A percentile compares a stretch with the other conserved stretches of the same genome.
These are phyloP conservation scores for Xiphydria camelus DNA, from an alignment of 2,888 invertebrate genomes.

Conservation along the genomic window DNA sequence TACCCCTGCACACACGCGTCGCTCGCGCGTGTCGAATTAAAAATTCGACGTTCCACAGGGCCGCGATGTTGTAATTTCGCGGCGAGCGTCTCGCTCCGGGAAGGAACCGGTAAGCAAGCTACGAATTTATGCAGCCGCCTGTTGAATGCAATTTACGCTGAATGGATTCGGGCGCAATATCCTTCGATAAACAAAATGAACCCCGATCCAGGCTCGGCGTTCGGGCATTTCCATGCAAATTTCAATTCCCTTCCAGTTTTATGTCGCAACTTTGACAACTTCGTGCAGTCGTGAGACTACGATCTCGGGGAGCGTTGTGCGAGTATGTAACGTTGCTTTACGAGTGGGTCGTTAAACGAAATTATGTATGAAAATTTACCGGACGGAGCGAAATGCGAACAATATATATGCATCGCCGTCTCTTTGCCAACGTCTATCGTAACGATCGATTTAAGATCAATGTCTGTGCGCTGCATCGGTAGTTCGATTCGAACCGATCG, in stretches of 20 bases:
- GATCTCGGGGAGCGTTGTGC: no score
- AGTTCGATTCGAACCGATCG: no score
- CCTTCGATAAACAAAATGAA: slow-evolving; percentile 1
- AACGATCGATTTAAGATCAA: no score
- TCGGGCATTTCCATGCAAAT: slow-evolving; percentile 3
- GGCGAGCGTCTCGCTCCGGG: not conserved
- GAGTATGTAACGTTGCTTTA: no score
- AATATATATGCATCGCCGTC: no score
- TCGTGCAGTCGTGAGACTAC: no score
- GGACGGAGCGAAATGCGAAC: no score
- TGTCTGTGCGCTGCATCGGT: no score
- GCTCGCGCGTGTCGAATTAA: not conserved
- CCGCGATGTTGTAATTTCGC: not conserved
- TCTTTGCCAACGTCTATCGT: no score
- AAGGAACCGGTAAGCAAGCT: not conserved
- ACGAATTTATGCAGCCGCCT: slow-evolving; percentile 5
- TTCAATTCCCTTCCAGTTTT: slow-evolving; percentile 4
- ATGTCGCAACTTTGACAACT: slow-evolving; percentile 1
- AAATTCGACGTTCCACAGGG: no score
- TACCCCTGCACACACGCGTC: not conserved
- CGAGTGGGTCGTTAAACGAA: not conserved
- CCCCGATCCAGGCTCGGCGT: not conserved
- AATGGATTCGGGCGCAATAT: not conserved
- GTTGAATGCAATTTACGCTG: slow-evolving; percentile 8
- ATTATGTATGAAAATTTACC: slow-evolving; percentile 3